Conservation (phyloP, 2,888 invertebrate species). For the Erannis defoliaria region DNA sequence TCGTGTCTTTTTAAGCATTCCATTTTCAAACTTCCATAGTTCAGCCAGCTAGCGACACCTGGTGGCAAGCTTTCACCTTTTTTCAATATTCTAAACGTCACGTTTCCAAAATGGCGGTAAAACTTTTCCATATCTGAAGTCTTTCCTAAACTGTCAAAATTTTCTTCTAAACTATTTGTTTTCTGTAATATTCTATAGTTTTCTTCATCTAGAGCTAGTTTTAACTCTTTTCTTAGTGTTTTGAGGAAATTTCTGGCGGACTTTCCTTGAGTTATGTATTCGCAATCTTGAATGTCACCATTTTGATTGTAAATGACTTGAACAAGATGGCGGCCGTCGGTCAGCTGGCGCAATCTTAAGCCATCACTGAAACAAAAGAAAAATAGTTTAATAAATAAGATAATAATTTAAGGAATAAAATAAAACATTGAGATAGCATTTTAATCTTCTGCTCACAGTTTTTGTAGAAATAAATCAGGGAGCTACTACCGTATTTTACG, state of each 20-base stretch:
- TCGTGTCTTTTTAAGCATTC: slow-evolving; percentile 82
- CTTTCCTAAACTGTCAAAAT: neutral
- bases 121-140: slow-evolving; percentile 65
- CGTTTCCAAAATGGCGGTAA: slow-evolving; percentile 80
- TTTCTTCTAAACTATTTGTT: slow-evolving; percentile 51
- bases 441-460: no score
- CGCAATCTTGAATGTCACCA: slow-evolving; percentile 89
- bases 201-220: slow-evolving; percentile 75
- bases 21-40: slow-evolving; percentile 86
- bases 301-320: slow-evolving; percentile 89
- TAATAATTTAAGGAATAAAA: neutral
- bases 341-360: slow-evolving; percentile 88
- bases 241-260: slow-evolving; percentile 87
- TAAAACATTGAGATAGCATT: no score
- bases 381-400: slow-evolving; percentile 31
- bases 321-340: slow-evolving; percentile 89
- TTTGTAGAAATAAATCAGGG: no score
- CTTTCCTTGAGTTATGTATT: slow-evolving; percentile 86
- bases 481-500: no score
- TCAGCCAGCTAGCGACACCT: slow-evolving; percentile 84
- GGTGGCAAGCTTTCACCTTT: slow-evolving; percentile 77
- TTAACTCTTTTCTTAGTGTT: slow-evolving; percentile 86
- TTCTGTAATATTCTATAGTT: slow-evolving; percentile 65
- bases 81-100: slow-evolving; percentile 85
- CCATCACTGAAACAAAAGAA: slow-evolving; percentile 80